Evolutionary conservation across 2,888 invertebrate genomes (phyloP), one percentile per base, ranked within the genome.

Genomic region (Rotaria macrura): DNA sequence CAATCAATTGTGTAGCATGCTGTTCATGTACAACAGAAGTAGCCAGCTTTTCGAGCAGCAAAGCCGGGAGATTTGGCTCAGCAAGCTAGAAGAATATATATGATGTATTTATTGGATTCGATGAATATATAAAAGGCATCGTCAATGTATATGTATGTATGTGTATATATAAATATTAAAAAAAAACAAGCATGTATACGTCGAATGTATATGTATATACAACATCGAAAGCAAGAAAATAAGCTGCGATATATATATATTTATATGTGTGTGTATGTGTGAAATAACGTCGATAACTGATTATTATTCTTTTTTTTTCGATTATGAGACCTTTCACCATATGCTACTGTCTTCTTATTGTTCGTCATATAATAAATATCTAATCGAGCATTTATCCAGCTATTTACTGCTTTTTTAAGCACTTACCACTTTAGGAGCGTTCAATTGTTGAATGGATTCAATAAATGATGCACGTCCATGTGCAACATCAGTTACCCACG

Each of bases 391-490:
- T 14, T 20, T 65, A 12, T 20, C 34, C 34, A 65, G 29, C 4
- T 34, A 34, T 65, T 25, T n/a, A n/a, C n/a, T n/a, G n/a, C 7
- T 3, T 6, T n/a, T 25, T 43, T 2, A 14, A 43, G 7, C 25
- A 79, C 79, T 79, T 79, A 79, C 79, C 79, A 5, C 20, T 43
- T 38, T 79, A 7, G 79, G 79, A n/a, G 79, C 79, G n/a, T 79
- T 79, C 40, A 79, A 79, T n/a, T 25, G 14, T 79, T 43, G 25
- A 43, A 79, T 43, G 3, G 40, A n/a, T 10, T 5, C 34, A 65
- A 2, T 40, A 25, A 79, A 43, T 79, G 79, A 79, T 79, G 79
- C 79, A n/a, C 79, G 79, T 43, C 43, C 79, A n/a, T 79, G n/a
- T 43, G 40, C 2, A 43, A 79, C 43, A 38, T 79, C 43, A 43